Conservation (phyloP, 1,140 invertebrate species). For the Berghia stephanieae region DNA sequence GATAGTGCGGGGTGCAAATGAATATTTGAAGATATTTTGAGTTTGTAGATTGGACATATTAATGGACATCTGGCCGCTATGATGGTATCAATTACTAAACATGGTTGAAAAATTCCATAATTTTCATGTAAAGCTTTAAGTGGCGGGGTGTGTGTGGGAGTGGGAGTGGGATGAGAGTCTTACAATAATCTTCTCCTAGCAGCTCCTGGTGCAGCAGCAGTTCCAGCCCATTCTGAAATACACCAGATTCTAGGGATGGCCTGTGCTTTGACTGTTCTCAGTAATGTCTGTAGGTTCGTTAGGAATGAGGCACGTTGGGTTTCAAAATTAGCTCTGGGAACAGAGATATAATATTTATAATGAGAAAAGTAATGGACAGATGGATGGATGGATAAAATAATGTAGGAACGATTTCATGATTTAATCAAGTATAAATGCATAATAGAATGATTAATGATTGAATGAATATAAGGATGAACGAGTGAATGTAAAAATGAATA, state of each 20-base stretch:
- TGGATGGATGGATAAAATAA: not conserved
- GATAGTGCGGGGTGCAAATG: too few relatives aligned
- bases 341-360: slow-evolving; percentile 21
- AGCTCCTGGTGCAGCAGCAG: not conserved
- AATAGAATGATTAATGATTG: not conserved
- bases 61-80: too few relatives aligned
- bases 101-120: too few relatives aligned
- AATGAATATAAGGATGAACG: too few relatives aligned
- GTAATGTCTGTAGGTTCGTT: slow-evolving; percentile 24
- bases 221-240: slow-evolving; percentile 31
- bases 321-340: slow-evolving; percentile 29
- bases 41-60: too few relatives aligned
- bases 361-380: too few relatives aligned
- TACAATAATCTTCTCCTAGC: slow-evolving; percentile 31
- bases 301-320: slow-evolving; percentile 31
- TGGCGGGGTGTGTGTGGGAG: too few relatives aligned
- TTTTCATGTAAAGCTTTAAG: too few relatives aligned
- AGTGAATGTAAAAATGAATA: not conserved
- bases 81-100: too few relatives aligned
- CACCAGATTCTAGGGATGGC: slow-evolving; percentile 39
- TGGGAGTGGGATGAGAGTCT: too few relatives aligned
- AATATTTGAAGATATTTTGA: too few relatives aligned
- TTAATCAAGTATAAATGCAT: not conserved
- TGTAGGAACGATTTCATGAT: not conserved
- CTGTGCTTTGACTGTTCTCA: slow-evolving; percentile 25